phyloP scores from a whole-genome alignment of 2,888 invertebrate species.

The Clunio marinus region DNA sequence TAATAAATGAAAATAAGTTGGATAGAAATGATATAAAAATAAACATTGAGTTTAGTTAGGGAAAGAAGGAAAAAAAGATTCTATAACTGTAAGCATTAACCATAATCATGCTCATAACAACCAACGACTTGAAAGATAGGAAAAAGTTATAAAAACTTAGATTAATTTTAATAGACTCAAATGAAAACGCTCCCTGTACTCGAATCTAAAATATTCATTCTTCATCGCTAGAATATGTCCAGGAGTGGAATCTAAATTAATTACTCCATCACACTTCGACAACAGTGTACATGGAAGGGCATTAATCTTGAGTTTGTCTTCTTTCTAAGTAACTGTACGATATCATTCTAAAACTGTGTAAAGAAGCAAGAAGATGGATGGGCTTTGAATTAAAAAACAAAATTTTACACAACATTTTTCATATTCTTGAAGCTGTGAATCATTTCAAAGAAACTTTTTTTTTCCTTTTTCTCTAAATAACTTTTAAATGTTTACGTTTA shows the following conservation, averaged over 20 bases:
- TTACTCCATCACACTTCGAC: constrained; percentile 7
- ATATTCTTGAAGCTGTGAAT: too few relatives aligned
- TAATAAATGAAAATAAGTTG: neutral
- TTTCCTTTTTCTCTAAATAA: neutral
- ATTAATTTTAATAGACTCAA: neutral
- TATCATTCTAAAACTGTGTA: too few relatives aligned
- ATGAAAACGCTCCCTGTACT: too few relatives aligned
- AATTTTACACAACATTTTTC: neutral
- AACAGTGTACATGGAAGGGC: neutral
- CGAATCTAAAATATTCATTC: too few relatives aligned
- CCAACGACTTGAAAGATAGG: too few relatives aligned
- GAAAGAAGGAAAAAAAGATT: neutral
- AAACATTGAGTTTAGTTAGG: neutral
- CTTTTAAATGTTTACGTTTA: neutral
- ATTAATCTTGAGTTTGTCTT: neutral
- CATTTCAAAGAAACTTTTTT: too few relatives aligned
- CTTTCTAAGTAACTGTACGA: neutral
- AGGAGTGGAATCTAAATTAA: neutral
- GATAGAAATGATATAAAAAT: neutral
- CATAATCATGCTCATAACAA: neutral
- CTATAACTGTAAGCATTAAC: neutral
- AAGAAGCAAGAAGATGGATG: too few relatives aligned
- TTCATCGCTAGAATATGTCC: neutral
- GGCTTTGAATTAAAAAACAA: too few relatives aligned
- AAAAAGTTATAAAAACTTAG: too few relatives aligned